These are phyloP conservation scores for Periphyllus acericola DNA, from an alignment of 2,888 invertebrate species.

Conservation along the genomic window DNA sequence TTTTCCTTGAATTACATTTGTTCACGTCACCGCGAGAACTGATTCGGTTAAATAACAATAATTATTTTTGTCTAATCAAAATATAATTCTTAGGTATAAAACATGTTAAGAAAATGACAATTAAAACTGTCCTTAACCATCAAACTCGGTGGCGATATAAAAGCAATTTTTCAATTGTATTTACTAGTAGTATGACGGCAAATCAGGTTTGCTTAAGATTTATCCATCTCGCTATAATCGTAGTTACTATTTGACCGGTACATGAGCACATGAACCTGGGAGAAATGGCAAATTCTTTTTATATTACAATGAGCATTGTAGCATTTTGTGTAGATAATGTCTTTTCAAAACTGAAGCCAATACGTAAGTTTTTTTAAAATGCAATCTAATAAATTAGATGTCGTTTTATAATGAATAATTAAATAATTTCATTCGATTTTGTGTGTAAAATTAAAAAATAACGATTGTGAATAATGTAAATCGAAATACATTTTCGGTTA, in stretches of 20 bases:
- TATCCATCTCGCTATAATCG: background rate
- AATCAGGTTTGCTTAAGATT: background rate
- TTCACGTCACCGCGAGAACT: constrained; percentile 8
- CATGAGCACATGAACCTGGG: background rate
- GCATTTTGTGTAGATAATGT: background rate
- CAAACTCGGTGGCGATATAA: constrained; percentile 18
- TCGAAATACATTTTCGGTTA: too few species aligned
- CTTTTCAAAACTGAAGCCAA: constrained; percentile 11
- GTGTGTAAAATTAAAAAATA: too few species aligned
- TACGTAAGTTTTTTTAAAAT: constrained; percentile 45
- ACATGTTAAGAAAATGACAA: background rate
- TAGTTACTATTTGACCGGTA: constrained; percentile 40
- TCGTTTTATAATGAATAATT: too few species aligned
- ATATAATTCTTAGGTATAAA: constrained; percentile 13
- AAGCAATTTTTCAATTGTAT: background rate
- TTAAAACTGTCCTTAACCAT: constrained; percentile 40
- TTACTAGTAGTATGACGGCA: background rate
- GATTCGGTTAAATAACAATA: constrained; percentile 22
- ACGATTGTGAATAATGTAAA: too few species aligned
- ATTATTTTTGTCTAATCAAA: constrained; percentile 29
- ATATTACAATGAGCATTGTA: background rate
- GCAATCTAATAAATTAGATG: too few species aligned
- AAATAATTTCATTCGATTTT: too few species aligned
- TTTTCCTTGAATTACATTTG: constrained; percentile 34
- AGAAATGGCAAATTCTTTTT: constrained; percentile 35